Base-by-base conservation (phyloP, 2,797 vertebrate species). In the Mormyrus proboscirostris region DNA sequence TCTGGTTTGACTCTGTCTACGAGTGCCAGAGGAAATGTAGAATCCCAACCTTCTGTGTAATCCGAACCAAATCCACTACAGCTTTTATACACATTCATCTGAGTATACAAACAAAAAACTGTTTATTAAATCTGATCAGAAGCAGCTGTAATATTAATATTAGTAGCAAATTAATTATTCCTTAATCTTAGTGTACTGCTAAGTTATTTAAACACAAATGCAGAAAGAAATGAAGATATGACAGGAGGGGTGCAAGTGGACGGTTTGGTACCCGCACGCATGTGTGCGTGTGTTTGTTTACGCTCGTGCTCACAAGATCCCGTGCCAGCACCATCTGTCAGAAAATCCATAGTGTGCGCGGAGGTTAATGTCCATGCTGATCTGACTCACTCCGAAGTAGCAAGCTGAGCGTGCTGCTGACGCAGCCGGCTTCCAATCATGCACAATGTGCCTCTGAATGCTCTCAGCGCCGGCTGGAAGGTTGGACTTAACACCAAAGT, bases 51-150 rank as follows among this genome's bases (percentile, higher is more conserved):
- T 38, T 41, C 29, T 41, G 33, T 76, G 33, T 79, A 44, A 79
- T 9, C 73, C 38, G 4, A 79, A 8, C 38, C 14, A 19, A 44
- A 79, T 44, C 14, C 41, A n/a, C 73, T 19, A 1, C 41, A 44
- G 38, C 14, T 44, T 79, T 79, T 41, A n/a, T n/a, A 16, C 16
- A 1, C 73, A 44, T 14, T 41, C 16, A 41, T 44, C 14, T 79
- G 73, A 16, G 16, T 14, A 29, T 19, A 44, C 14, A 79, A 8
- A 79, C 38, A 41, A 79, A 79, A 44, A 79, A 79, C 5, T 14
- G 49, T 86, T 53, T 53, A 86, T 86, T 53, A 51, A 86, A 53
- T 50, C 83, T 86, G 50, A 86, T 86, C 29, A 86, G 22, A 25
- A 49, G n/a, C 49, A 51, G n/a, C 12, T 22, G 83, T 29, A 51